Evolutionary conservation across 2,797 vertebrate genomes (phyloP).

Genomic region (Gymnothorax javanicus): DNA sequence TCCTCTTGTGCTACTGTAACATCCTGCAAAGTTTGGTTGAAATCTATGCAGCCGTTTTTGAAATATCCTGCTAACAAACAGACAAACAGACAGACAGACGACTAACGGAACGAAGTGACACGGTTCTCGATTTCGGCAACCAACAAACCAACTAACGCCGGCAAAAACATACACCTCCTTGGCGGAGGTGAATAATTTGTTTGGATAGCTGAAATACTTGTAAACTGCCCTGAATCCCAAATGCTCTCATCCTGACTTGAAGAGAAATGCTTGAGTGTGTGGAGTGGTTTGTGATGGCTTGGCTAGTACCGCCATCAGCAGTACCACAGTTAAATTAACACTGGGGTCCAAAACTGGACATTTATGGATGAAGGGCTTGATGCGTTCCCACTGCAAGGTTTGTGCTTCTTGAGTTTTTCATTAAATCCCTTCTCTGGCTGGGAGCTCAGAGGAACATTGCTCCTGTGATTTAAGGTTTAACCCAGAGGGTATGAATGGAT

Average conservation of each 20-base stretch:
- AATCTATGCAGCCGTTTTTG: too few species aligned
- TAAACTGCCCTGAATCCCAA: neutral
- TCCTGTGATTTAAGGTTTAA: neutral
- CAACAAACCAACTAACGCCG: too few species aligned
- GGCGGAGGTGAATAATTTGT: too few species aligned
- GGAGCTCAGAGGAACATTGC: neutral
- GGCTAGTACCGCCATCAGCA: neutral
- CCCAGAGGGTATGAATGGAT: constrained; percentile 4
- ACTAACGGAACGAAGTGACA: too few species aligned
- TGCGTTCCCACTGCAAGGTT: neutral
- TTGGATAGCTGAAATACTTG: neutral
- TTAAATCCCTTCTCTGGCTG: neutral
- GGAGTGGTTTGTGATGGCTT: neutral
- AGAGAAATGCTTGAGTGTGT: neutral
- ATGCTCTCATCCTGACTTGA: neutral
- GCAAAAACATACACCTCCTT: too few species aligned
- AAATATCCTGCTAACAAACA: too few species aligned
- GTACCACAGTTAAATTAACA: neutral
- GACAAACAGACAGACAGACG: too few species aligned
- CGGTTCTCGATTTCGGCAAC: too few species aligned
- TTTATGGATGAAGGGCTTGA: neutral
- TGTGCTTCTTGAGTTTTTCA: neutral
- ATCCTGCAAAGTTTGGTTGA: too few species aligned
- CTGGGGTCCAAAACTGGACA: neutral
- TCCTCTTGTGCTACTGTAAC: too few species aligned